These are phyloP conservation scores for Drosophila chauvacae DNA, from an alignment of 1,140 invertebrate genomes.

Conservation along the genomic window DNA sequence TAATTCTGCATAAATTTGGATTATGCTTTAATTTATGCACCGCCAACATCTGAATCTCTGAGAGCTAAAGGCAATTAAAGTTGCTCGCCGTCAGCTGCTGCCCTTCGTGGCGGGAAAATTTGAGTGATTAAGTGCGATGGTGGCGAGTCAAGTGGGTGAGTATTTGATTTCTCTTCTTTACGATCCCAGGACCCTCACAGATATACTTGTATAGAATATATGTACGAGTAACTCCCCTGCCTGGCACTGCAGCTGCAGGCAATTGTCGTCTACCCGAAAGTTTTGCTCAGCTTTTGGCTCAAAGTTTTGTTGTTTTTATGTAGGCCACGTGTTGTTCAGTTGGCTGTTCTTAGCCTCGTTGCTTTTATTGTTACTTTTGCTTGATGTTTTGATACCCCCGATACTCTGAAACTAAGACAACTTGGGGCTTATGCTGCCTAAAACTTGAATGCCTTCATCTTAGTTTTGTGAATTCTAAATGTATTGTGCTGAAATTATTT, in stretches of 20 bases:
- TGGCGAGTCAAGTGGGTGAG: constrained; percentile 34
- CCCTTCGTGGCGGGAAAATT: constrained; percentile 45
- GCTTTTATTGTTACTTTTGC: constrained; percentile 58
- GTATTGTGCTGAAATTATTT: not conserved
- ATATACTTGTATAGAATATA: not conserved
- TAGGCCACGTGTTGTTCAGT: constrained; percentile 62
- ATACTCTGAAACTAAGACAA: constrained; percentile 16
- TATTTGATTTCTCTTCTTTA: constrained; percentile 18
- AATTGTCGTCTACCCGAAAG: constrained; percentile 59
- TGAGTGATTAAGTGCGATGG: constrained; percentile 75
- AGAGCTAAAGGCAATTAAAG: constrained; percentile 74
- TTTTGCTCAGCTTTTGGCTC: constrained; percentile 37
- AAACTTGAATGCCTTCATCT: constrained; percentile 5
- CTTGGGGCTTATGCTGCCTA: not conserved
- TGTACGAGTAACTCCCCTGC: not conserved
- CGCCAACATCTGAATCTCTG: constrained; percentile 25
- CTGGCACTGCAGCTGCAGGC: constrained; percentile 68
- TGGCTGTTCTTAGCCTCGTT: constrained; percentile 55
- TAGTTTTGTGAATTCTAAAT: not conserved
- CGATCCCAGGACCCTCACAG: not conserved
- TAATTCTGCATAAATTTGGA: constrained; percentile 27
- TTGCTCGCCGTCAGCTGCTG: constrained; percentile 64
- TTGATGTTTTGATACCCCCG: constrained; percentile 34
- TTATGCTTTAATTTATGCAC: constrained; percentile 52
- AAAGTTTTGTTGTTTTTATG: constrained; percentile 58